Evolutionary conservation across 2,113 vertebrate genomes (phyloP).

Genomic region (Micromys minutus): DNA sequence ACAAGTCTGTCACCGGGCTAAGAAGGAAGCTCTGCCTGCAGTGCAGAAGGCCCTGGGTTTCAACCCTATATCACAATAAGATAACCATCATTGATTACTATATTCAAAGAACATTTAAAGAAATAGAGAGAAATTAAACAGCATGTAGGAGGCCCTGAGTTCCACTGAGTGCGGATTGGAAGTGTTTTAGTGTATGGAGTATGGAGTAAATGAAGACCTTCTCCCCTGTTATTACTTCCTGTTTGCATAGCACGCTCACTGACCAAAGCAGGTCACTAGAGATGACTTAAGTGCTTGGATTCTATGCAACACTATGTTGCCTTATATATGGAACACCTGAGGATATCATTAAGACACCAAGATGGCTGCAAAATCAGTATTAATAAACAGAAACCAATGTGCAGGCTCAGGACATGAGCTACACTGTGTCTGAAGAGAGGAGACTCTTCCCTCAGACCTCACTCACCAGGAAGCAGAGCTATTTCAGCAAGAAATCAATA

Average conservation of each 20-base stretch:
- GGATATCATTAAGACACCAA: neutral
- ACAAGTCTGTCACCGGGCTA: neutral
- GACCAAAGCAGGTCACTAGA: neutral
- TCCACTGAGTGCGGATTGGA: neutral
- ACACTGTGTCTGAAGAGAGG: neutral
- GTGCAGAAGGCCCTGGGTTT: neutral
- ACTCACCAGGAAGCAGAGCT: neutral
- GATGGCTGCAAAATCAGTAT: neutral
- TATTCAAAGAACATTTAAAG: neutral
- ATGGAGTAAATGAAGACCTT: neutral
- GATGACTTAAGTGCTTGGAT: neutral
- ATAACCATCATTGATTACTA: neutral
- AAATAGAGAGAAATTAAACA: neutral
- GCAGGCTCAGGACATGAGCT: neutral
- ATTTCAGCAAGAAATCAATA: neutral
- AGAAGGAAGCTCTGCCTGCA: neutral
- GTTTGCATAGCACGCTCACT: accelerated
- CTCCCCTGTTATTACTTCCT: neutral
- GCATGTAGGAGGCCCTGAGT: neutral
- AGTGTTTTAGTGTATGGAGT: neutral
- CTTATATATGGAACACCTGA: neutral
- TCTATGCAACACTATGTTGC: neutral
- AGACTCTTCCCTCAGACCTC: neutral
- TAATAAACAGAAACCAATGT: neutral
- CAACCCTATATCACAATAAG: neutral